Evolutionary conservation across 2,888 invertebrate species (phyloP).

Genomic region (Antitype chi): DNA sequence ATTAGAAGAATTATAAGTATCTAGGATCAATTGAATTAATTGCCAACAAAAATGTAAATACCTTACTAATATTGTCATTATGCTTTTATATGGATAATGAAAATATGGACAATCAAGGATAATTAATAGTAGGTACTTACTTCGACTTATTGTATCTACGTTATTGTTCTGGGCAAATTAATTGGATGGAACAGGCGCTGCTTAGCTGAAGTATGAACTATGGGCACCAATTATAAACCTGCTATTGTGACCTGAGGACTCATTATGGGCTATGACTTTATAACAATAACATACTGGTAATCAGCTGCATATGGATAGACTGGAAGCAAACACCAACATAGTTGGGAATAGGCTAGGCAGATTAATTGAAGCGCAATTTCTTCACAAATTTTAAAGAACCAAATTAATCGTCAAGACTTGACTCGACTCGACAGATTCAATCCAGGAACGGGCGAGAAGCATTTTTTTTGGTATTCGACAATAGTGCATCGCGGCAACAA

Average conservation of each 20-base stretch:
- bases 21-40: not conserved
- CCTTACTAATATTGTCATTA: not conserved
- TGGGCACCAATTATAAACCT: constrained; percentile 9
- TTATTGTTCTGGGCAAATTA: constrained; percentile 28
- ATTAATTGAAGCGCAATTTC: not conserved
- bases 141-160: not conserved
- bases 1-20: too few relatives aligned
- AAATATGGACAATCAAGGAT: not conserved
- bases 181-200: constrained; percentile 21
- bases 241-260: not conserved
- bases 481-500: too few relatives aligned
- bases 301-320: not conserved
- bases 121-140: not conserved
- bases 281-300: not conserved
- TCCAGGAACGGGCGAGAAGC: not conserved
- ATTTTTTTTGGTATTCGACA: too few relatives aligned
- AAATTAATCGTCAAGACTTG: not conserved
- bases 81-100: not conserved
- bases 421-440: too few relatives aligned
- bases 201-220: constrained; percentile 14
- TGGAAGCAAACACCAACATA: not conserved
- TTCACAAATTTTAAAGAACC: not conserved
- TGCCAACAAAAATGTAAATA: not conserved
- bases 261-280: not conserved
- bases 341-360: not conserved